phyloP scores from a whole-genome alignment of 2,888 invertebrate genomes.

The Erebia ligea region DNA sequence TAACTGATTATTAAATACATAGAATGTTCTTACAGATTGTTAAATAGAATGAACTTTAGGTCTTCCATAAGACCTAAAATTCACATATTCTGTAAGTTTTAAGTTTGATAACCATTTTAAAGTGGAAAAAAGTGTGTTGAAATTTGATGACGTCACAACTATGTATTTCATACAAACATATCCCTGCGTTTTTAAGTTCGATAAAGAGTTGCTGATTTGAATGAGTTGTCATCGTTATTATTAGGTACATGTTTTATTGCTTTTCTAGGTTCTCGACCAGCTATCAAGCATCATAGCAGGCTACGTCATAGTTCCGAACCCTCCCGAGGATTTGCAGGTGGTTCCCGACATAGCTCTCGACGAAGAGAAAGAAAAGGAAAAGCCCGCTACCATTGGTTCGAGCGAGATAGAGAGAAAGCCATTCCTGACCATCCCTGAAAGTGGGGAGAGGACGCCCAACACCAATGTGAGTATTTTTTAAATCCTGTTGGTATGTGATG shows the following conservation, averaged over 20 bases:
- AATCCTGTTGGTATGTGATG: too few relatives aligned
- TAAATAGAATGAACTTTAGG: too few relatives aligned
- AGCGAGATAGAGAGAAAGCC: slow-evolving; percentile 60
- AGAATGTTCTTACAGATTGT: too few relatives aligned
- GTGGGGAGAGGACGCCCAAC: slow-evolving; percentile 57
- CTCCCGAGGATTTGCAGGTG: slow-evolving; percentile 80
- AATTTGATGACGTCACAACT: too few relatives aligned
- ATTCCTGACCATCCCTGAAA: slow-evolving; percentile 55
- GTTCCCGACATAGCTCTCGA: slow-evolving; percentile 81
- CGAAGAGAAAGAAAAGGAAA: slow-evolving; percentile 57
- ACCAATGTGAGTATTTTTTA: slow-evolving; percentile 54
- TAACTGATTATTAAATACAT: too few relatives aligned
- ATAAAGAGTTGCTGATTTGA: too few relatives aligned
- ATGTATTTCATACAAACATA: too few relatives aligned
- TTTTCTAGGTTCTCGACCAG: slow-evolving; percentile 78
- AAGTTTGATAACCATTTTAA: too few relatives aligned
- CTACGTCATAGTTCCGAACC: slow-evolving; percentile 72
- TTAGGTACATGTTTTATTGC: background rate
- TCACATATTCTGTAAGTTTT: too few relatives aligned
- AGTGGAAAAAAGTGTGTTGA: too few relatives aligned
- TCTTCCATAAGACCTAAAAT: too few relatives aligned
- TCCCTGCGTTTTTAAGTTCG: too few relatives aligned
- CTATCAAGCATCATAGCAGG: slow-evolving; percentile 82
- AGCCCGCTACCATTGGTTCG: slow-evolving; percentile 48
- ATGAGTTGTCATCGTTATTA: background rate